A percentile compares a stretch with the other conserved stretches of the same genome.
These are phyloP conservation scores for Hybos culiciformis DNA, from an alignment of 2,888 invertebrate species.

Conservation along the genomic window DNA sequence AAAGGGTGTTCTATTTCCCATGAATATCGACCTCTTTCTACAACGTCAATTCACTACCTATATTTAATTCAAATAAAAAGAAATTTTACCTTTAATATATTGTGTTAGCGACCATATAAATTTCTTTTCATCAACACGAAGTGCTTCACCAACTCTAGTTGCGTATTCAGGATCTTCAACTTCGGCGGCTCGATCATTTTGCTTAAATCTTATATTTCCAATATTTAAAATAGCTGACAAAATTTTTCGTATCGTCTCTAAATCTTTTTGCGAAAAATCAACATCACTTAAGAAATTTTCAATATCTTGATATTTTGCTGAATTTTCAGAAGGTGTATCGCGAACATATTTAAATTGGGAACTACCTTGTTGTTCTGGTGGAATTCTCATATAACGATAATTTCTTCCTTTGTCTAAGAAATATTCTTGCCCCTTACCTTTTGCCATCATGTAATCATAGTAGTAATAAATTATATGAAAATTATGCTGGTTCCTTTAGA, in stretches of 20 bases:
- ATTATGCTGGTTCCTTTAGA: conserved; percentile 66
- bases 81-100: conserved; percentile 52
- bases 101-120: conserved; percentile 75
- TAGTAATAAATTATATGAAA: conserved; percentile 84
- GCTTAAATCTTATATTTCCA: conserved; percentile 66
- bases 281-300: conserved; percentile 48
- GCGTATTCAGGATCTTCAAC: conserved; percentile 60
- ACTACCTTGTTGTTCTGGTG: conserved; percentile 38
- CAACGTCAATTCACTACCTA: background rate
- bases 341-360: conserved; percentile 47
- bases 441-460: conserved; percentile 66
- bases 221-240: conserved; percentile 62
- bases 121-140: conserved; percentile 68
- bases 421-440: conserved; percentile 51
- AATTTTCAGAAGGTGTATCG: conserved; percentile 51
- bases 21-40: background rate
- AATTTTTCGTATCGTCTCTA: conserved; percentile 53
- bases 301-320: conserved; percentile 47
- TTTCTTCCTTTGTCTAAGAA: conserved; percentile 51
- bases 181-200: conserved; percentile 46
- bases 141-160: conserved; percentile 54
- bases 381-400: conserved; percentile 60
- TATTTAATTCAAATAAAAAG: background rate
- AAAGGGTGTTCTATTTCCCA: too few species aligned
- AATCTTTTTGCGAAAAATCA: conserved; percentile 59